These are phyloP conservation scores for Arrhopalites spinosus DNA, from an alignment of 2,888 invertebrate genomes.

Conservation along the genomic window DNA sequence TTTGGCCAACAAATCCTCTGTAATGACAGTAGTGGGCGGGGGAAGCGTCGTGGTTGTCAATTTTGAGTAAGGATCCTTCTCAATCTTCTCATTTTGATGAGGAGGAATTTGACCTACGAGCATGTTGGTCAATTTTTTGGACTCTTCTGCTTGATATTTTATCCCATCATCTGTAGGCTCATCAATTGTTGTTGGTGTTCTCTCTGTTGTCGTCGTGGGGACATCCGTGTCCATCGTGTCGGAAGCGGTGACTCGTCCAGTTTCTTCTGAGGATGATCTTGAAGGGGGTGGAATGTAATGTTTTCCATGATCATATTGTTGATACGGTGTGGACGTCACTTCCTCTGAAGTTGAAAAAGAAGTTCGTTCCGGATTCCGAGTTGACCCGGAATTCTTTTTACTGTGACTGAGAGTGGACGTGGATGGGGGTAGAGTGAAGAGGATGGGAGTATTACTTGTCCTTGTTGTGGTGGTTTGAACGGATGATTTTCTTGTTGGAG, in stretches of 20 bases:
- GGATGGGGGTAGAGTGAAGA: constrained; percentile 26
- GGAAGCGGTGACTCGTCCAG: neutral
- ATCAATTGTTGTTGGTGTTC: constrained; percentile 12
- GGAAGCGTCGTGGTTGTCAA: constrained; percentile 8
- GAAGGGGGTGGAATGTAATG: constrained; percentile 15
- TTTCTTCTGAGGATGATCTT: neutral
- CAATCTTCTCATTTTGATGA: constrained; percentile 29
- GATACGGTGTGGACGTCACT: neutral
- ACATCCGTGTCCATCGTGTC: neutral
- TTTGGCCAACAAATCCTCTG: constrained; percentile 34
- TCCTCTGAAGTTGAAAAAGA: constrained; percentile 28
- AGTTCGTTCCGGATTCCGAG: constrained; percentile 14
- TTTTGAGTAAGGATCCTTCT: neutral
- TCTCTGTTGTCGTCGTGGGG: neutral
- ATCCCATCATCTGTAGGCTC: constrained; percentile 22
- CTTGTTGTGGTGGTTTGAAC: constrained; percentile 17
- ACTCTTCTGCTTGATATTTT: constrained; percentile 32
- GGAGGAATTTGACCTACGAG: constrained; percentile 51
- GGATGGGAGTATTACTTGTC: constrained; percentile 14
- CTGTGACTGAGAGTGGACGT: constrained; percentile 23
- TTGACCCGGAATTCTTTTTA: constrained; percentile 2
- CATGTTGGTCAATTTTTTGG: constrained; percentile 50
- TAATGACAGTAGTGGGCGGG: neutral
- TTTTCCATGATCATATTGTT: constrained; percentile 25
- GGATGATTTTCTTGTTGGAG: neutral